These are phyloP conservation scores for Synanthedon formicaeformis DNA, from an alignment of 2,888 invertebrate genomes.

Conservation along the genomic window DNA sequence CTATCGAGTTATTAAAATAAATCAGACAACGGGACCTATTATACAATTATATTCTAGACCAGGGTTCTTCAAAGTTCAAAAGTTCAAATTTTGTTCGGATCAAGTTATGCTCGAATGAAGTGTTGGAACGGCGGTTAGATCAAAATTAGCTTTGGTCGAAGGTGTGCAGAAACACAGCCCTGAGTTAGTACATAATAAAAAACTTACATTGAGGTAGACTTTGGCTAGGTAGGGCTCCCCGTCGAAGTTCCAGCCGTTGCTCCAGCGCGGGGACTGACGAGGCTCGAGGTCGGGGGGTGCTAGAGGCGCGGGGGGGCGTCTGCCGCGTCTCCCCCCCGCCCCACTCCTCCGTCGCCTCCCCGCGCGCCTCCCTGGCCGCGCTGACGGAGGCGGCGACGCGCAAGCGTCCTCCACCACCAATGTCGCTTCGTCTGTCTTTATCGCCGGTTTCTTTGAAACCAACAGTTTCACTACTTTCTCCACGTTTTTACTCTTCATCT, in stretches of 20 bases:
- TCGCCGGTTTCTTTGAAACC: conserved; percentile 54
- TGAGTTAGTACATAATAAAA: too few species aligned
- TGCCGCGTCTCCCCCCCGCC: conserved; percentile 15
- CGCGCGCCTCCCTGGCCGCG: conserved; percentile 20
- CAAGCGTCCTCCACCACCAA: conserved; percentile 48
- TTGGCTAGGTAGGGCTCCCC: conserved; percentile 85
- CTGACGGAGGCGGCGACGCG: conserved; percentile 25
- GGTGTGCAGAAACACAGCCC: too few species aligned
- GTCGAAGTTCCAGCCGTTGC: conserved; percentile 94
- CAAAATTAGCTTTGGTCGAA: too few species aligned
- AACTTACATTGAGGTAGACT: conserved; percentile 88
- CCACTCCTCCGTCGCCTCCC: conserved; percentile 15
- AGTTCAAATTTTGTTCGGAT: too few species aligned
- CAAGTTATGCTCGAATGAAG: too few species aligned
- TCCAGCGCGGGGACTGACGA: conserved; percentile 72
- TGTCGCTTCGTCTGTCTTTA: conserved; percentile 52
- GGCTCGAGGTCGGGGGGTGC: conserved; percentile 18
- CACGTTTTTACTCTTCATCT: conserved; percentile 41
- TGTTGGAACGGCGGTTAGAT: too few species aligned
- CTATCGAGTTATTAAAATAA: conserved; percentile 15
- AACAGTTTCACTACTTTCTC: conserved; percentile 56
- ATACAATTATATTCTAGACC: too few species aligned
- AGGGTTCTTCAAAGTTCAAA: too few species aligned
- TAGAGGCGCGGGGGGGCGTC: conserved; percentile 11
- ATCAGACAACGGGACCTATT: too few species aligned